A percentile compares a stretch with the other conserved stretches of the same genome.
These are phyloP conservation scores for Actinia tenebrosa DNA, from an alignment of 64 coral and sea anemone genomes.

Conservation along the genomic window DNA sequence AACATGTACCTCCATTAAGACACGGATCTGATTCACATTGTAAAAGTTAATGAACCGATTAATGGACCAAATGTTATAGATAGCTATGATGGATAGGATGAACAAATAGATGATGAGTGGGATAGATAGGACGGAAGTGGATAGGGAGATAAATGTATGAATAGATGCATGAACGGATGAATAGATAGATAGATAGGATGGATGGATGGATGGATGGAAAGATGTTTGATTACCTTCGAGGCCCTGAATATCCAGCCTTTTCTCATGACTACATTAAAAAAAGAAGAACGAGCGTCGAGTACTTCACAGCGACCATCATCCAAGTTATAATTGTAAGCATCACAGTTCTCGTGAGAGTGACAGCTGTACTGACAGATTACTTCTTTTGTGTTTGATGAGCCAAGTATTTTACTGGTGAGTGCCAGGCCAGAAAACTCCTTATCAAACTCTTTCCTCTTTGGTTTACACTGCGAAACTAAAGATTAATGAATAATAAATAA, in stretches of 20 bases:
- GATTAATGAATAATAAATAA: too few species aligned
- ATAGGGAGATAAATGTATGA: too few species aligned
- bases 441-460: neutral
- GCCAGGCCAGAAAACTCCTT: neutral
- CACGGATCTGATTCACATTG: too few species aligned
- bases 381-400: neutral
- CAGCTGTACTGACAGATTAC: neutral
- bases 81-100: too few species aligned
- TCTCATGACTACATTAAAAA: neutral
- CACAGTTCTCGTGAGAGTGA: neutral
- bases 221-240: neutral
- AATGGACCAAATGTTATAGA: too few species aligned
- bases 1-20: too few species aligned
- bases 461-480: neutral
- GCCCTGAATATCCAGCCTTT: neutral
- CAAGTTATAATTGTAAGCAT: neutral
- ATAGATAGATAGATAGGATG: too few species aligned
- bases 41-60: too few species aligned
- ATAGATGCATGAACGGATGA: too few species aligned
- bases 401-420: neutral
- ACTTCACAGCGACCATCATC: neutral
- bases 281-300: neutral
- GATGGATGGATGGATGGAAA: too few species aligned
- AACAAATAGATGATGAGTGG: too few species aligned
- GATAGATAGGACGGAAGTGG: too few species aligned